These are phyloP conservation scores for Spongilla lacustris DNA, from an alignment of 37 sponge, comb jelly and placozoan genomes.

Conservation along the genomic window DNA sequence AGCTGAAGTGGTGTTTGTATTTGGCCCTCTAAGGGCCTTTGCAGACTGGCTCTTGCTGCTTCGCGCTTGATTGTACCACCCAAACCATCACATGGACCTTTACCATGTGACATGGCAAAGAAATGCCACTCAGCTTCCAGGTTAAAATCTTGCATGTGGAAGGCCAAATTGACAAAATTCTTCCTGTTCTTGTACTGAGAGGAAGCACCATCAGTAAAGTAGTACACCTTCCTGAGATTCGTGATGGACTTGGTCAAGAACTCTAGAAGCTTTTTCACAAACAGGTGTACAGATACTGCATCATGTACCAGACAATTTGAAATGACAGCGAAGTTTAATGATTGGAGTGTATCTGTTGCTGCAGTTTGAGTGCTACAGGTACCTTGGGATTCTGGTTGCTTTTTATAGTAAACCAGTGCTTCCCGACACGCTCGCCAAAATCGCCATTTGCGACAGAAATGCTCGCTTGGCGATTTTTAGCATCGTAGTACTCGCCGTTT, in stretches of 20 bases:
- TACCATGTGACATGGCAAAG: slow-evolving; percentile 64
- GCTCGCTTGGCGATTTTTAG: slow-evolving; percentile 1
- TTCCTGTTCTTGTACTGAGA: slow-evolving; percentile 22
- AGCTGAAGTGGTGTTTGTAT: slow-evolving; percentile 58
- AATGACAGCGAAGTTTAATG: too few species aligned
- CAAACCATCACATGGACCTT: slow-evolving; percentile 65
- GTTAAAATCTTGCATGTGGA: slow-evolving; percentile 54
- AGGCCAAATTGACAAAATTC: slow-evolving; percentile 51
- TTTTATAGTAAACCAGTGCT: too few species aligned
- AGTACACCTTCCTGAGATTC: too few species aligned
- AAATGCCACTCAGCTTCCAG: slow-evolving; percentile 61
- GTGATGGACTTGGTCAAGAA: too few species aligned
- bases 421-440: slow-evolving; percentile 10
- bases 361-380: too few species aligned
- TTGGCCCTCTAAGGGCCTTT: slow-evolving; percentile 48
- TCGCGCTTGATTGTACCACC: slow-evolving; percentile 63
- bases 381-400: too few species aligned
- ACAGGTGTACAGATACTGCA: too few species aligned
- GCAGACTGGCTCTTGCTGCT: slow-evolving; percentile 57
- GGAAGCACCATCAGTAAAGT: too few species aligned
- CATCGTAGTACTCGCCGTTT: background rate
- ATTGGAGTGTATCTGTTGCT: too few species aligned
- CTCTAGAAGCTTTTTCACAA: too few species aligned
- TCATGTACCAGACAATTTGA: too few species aligned
- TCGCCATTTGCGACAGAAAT: slow-evolving; percentile 9